phyloP scores from a whole-genome alignment of 2,113 vertebrate species.

The Sphyrna mokarran region DNA sequence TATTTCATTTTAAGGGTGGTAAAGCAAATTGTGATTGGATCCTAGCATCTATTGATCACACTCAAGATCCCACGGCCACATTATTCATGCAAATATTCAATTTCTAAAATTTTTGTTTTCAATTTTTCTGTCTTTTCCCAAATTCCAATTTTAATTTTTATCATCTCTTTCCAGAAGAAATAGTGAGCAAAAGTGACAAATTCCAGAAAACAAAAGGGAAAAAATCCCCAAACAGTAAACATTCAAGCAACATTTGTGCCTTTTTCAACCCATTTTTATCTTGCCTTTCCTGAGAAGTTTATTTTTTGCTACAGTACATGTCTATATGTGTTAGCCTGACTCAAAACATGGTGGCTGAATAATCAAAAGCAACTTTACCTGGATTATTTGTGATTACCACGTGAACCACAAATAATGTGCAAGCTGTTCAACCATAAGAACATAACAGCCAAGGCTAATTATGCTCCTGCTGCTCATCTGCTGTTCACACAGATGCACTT shows the following conservation, averaged over 20 bases:
- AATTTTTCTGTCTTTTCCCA: neutral
- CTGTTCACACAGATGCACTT: neutral
- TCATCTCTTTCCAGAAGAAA: neutral
- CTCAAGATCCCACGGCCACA: neutral
- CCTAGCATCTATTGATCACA: neutral
- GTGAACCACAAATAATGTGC: neutral
- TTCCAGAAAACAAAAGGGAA: neutral
- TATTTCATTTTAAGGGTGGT: neutral
- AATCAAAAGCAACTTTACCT: neutral
- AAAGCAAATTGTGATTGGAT: conserved; percentile 7
- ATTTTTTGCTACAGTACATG: neutral
- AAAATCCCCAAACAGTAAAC: neutral
- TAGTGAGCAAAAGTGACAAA: neutral
- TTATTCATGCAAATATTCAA: neutral
- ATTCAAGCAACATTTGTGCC: neutral
- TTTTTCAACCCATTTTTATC: neutral
- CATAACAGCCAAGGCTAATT: neutral
- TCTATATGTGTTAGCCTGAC: neutral
- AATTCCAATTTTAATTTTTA: neutral
- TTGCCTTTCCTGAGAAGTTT: neutral
- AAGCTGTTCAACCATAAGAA: neutral
- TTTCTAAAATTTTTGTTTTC: neutral
- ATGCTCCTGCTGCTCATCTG: neutral
- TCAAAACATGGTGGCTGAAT: neutral
- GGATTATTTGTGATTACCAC: neutral